Evolutionary conservation across 2,888 invertebrate genomes (phyloP), one percentile per base, ranked within the genome.

Genomic region (Polydrusus pterygomalis): DNA sequence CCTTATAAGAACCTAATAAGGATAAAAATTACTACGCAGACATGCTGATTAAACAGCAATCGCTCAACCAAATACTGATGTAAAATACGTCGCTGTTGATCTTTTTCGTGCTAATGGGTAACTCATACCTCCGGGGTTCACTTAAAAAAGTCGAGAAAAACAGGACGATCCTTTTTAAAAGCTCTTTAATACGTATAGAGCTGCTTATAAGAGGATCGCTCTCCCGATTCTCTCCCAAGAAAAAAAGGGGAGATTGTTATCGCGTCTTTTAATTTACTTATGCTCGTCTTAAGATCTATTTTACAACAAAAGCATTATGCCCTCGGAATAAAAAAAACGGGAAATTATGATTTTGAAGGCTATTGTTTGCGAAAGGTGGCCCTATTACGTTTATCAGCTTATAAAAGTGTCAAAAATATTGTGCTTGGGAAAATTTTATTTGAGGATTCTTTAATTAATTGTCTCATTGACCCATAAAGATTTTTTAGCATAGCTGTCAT

Each of bases 231-330:
- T 83, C 82, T 84, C 82, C 82, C 82, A 75, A 73, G 71, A 82
- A 83, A 85, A 85, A 85, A 84, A 90, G 91, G 92, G 92, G 91
- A 92, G 92, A 92, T 92, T 90, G 91, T 91, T 93, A 93, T 93
- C 93, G 91, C 91, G 90, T 91, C 90, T 91, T 92, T 92, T 93
- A 93, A 93, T 93, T 93, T 93, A 93, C 92, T 93, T 93, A 92
- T 92, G 91, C 91, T 90, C 91, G 74, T 90, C 91, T 91, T 90
- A 90, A 90, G 91, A 91, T 92, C 92, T 92, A 92, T 93, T 92
- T 78, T 92, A 92, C 92, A 87, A 87, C 87, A 75, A 71, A 75
- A 87, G 86, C 86, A 84, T 84, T 83, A 85, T 84, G 75, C 82
- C 84, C 82, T 82, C 78, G 84, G 82, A 85, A 85, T 85, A 84